Conservation (phyloP, 2,888 invertebrate genomes). For the Polymixis lichenea region DNA sequence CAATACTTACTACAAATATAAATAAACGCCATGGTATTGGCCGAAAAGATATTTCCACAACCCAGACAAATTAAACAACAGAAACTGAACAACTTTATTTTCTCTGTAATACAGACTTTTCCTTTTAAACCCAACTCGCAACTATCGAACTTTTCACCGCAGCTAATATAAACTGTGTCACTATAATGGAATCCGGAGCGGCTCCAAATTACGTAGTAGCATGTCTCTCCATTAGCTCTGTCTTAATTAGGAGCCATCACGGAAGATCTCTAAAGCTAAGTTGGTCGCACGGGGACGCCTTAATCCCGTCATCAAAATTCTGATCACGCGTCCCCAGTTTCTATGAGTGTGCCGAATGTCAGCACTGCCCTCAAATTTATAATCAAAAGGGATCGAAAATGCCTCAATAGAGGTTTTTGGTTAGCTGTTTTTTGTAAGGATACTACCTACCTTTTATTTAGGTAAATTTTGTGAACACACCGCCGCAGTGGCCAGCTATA, state of each 20-base stretch:
- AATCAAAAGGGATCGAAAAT: constrained; percentile 73
- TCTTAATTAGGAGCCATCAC: constrained; percentile 84
- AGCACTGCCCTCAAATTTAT: constrained; percentile 81
- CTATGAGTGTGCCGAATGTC: constrained; percentile 83
- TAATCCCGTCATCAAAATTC: constrained; percentile 85
- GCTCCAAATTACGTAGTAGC: constrained; percentile 72
- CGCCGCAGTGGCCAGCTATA: too few species aligned
- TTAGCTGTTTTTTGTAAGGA: constrained; percentile 36
- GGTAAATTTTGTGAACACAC: neutral
- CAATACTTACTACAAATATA: neutral
- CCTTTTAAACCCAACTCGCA: constrained; percentile 33
- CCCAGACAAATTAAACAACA: constrained; percentile 2
- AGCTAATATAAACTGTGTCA: constrained; percentile 63
- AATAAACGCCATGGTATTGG: neutral
- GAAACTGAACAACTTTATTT: constrained; percentile 26
- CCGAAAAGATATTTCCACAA: constrained; percentile 2
- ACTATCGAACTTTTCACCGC: constrained; percentile 56
- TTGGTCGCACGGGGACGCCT: constrained; percentile 76
- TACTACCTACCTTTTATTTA: neutral
- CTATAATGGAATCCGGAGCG: constrained; percentile 68
- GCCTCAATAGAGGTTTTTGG: constrained; percentile 54
- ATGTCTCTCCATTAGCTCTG: constrained; percentile 82
- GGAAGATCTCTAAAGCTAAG: constrained; percentile 80
- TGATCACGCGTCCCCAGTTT: constrained; percentile 83
- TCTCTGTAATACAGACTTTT: constrained; percentile 8